Conservation (phyloP, 2,888 invertebrate genomes). For the Amblyjoppa fuscipennis region DNA sequence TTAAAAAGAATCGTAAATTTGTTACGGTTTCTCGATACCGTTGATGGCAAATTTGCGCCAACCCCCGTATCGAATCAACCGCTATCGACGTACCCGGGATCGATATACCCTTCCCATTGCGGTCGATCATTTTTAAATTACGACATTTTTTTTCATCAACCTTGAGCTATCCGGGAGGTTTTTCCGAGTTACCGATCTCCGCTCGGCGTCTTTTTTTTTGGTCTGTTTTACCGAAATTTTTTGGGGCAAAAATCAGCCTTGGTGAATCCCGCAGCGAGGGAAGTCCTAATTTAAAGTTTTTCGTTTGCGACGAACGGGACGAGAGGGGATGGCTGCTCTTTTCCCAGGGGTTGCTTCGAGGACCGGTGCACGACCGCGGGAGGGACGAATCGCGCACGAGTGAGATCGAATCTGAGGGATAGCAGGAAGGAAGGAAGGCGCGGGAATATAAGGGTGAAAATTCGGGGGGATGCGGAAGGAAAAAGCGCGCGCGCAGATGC, state of each 20-base stretch:
- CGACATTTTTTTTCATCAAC: constrained; percentile 45
- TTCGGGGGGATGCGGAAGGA: constrained; percentile 58
- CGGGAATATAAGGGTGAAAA: constrained; percentile 48
- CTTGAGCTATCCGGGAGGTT: constrained; percentile 28
- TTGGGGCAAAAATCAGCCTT: constrained; percentile 18
- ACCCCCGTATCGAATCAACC: constrained; percentile 49
- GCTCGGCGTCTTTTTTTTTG: constrained; percentile 8
- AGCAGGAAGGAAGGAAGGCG: constrained; percentile 45
- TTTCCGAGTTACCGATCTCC: not conserved
- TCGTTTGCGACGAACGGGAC: constrained; percentile 1
- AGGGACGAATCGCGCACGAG: constrained; percentile 41
- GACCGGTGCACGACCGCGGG: constrained; percentile 55
- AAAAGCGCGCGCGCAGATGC: constrained; percentile 63
- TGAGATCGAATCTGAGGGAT: constrained; percentile 31
- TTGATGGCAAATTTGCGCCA: constrained; percentile 55
- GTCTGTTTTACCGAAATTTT: constrained; percentile 35
- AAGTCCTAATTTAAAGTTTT: constrained; percentile 44
- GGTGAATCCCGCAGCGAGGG: constrained; percentile 2
- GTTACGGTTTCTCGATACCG: constrained; percentile 59
- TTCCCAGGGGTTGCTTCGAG: constrained; percentile 57
- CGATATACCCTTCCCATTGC: constrained; percentile 49
- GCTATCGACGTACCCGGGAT: constrained; percentile 23
- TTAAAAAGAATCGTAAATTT: constrained; percentile 38
- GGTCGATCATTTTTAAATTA: constrained; percentile 67
- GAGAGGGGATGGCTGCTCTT: constrained; percentile 51